Base-by-base conservation (phyloP, 2,113 vertebrate species). In the Pteruthius melanotis region DNA sequence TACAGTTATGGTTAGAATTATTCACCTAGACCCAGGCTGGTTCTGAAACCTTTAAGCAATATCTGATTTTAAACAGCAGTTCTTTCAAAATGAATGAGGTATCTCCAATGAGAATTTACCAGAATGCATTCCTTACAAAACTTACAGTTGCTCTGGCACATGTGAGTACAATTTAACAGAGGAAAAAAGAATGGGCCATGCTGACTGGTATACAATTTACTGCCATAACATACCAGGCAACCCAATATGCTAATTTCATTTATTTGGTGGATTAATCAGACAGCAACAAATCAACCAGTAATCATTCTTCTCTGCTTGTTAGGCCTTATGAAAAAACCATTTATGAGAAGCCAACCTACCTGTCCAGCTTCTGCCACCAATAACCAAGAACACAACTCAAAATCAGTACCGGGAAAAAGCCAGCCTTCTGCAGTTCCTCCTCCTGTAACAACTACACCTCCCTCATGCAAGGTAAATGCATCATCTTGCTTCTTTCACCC, bases 231-330 rank as follows among this genome's bases (percentile, higher is more conserved):
- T 14, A 33, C 60, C 79, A 91, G 57, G 66, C 57, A 86, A 80
- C 15, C 5, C 60, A 91, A 42, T 33, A 86, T 4, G 71, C 23
- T 59, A 39, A 81, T 63, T 68, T 87, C 50, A 65, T 79, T 94
- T 91, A 30, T 82, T 96, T 76, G 85, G 44, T 30, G 45, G 53
- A 95, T 66, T 89, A 93, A 69, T 63, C 83, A 90, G 57, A 95
- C 15, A 90, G 79, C 40, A 95, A 77, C 28, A 83, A 93, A 90
- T 90, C n/a, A 93, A 95, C 52, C 35, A 83, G 33, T 56, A 69
- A 85, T 31, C 65, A 84, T 37, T 81, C 52, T 72, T 61, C 44
- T 74, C 72, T 94, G 72, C 53, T 83, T 91, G 69, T 39, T 40
- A 76, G 37, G 53, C 68, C 68, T 69, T 53, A 56, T 59, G 39